These are phyloP conservation scores for Molossus alvarezi DNA, from an alignment of 2,797 vertebrate species.

Conservation along the genomic window DNA sequence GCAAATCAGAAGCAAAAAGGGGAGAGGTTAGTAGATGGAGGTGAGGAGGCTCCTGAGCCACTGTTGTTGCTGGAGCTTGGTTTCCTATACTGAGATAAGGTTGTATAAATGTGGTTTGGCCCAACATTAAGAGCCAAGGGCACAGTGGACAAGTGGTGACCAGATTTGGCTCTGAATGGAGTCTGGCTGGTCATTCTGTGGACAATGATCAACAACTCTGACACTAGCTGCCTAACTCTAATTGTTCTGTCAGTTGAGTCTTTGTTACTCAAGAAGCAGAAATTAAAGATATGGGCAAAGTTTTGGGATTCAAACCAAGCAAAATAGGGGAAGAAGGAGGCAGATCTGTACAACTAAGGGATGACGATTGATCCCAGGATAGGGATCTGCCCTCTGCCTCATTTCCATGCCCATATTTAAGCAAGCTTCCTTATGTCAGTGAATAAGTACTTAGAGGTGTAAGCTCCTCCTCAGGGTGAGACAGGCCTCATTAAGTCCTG, in stretches of 20 bases:
- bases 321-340: neutral
- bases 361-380: neutral
- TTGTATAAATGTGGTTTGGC: neutral
- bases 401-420: neutral
- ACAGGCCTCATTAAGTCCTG: neutral
- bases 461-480: neutral
- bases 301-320: neutral
- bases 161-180: neutral
- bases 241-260: neutral
- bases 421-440: neutral
- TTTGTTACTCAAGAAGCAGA: neutral
- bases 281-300: neutral
- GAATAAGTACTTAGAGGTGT: neutral
- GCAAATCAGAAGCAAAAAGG: constrained; percentile 33
- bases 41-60: neutral
- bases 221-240: neutral
- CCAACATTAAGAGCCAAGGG: neutral
- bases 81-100: neutral
- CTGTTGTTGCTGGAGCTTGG: neutral
- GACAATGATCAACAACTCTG: neutral
- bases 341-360: neutral
- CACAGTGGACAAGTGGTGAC: neutral
- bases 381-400: neutral
- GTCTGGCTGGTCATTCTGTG: neutral
- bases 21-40: neutral